A percentile compares a stretch with the other conserved stretches of the same genome.
These are phyloP conservation scores for Thomomys bottae DNA, from an alignment of 2,113 vertebrate genomes.

Conservation along the genomic window DNA sequence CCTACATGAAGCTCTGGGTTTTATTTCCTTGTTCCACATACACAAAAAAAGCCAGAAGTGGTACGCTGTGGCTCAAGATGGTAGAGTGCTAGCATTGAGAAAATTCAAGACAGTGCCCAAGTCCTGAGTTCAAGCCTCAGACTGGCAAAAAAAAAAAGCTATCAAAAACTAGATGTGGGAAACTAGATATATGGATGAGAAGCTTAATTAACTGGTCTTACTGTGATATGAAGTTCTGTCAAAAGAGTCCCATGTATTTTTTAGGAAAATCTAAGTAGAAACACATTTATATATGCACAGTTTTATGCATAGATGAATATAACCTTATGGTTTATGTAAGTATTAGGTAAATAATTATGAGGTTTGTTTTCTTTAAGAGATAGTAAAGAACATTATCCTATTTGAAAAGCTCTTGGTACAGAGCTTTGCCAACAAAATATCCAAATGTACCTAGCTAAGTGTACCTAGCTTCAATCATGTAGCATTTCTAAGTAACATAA, in stretches of 20 bases:
- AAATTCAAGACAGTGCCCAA: too few relatives aligned
- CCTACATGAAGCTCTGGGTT: too few relatives aligned
- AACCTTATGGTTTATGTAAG: background rate
- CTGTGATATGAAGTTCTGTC: background rate
- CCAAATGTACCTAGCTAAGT: too few relatives aligned
- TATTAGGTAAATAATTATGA: background rate
- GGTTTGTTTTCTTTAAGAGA: background rate
- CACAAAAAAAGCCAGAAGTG: too few relatives aligned
- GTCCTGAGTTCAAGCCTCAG: too few relatives aligned
- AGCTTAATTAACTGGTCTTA: background rate
- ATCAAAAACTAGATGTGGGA: background rate
- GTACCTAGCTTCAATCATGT: background rate
- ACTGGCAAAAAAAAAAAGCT: too few relatives aligned
- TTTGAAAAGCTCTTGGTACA: background rate
- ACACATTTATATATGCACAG: background rate
- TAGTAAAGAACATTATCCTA: too few relatives aligned
- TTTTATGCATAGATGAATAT: background rate
- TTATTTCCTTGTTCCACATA: too few relatives aligned
- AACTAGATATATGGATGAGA: background rate
- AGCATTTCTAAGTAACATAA: background rate
- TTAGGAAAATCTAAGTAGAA: background rate
- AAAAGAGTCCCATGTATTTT: background rate
- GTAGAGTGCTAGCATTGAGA: too few relatives aligned
- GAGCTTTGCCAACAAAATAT: background rate
- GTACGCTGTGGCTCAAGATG: too few relatives aligned